Evolutionary conservation across 2,888 invertebrate genomes (phyloP), one percentile per base, ranked within the genome.

Genomic region (Scaptomyza reducta): DNA sequence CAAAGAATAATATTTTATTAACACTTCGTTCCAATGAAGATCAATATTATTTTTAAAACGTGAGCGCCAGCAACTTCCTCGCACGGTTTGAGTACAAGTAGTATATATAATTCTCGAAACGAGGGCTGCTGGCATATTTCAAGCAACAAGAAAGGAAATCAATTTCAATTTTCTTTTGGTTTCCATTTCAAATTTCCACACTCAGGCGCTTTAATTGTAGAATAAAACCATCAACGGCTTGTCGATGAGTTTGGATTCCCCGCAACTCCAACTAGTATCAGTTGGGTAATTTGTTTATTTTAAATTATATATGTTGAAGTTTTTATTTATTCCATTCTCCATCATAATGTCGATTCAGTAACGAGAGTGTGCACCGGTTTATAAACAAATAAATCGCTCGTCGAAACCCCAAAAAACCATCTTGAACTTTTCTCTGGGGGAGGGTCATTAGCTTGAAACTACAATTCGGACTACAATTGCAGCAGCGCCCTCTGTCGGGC

Each of bases 231-330:
- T 84, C 83, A 87, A 55, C 87, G 56, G 58, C 49, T 65, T 59
- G 81, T 71, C 79, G 70, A 71, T 63, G 54, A 54, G 62, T 27
- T 47, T 16, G 56, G 38, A 38, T 38, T 38, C 9, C 14, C 38
- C 38, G 41, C 27, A 31, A 10, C 45, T 14, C 16, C 29, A 77
- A 74, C 85, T 79, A 71, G 10, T 14, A 38, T 14, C 35, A 74
- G 64, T 61, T 46, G 47, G 38, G 65, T 77, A 73, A 73, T 87
- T 84, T 84, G 87, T 79, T 84, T 84, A 70, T 84, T 84, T 84
- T 72, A 76, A 87, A 79, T 87, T 74, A 84, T 82, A 87, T 87
- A 70, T 81, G 87, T 74, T 84, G 84, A 84, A 87, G 87, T 87
- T 84, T 87, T 84, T 87, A 84, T 84, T 73, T 82, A 79, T 84